These are phyloP conservation scores for Helarctos malayanus DNA, from an alignment of 2,797 vertebrate genomes.

Conservation along the genomic window DNA sequence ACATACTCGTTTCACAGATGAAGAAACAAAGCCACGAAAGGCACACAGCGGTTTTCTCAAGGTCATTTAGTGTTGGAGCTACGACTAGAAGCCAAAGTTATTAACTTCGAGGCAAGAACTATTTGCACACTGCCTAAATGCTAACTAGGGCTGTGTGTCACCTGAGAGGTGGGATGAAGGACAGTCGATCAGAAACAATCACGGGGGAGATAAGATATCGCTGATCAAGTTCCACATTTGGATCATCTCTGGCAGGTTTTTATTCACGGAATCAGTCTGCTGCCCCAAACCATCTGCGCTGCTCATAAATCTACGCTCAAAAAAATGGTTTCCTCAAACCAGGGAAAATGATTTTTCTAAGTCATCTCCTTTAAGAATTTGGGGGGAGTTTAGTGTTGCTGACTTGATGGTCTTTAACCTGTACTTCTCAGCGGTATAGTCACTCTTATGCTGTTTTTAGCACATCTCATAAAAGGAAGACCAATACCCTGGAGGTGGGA, in stretches of 20 bases:
- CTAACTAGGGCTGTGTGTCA: slow-evolving; percentile 4
- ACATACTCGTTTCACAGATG: slow-evolving; percentile 6
- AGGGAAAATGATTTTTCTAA: slow-evolving; percentile 72
- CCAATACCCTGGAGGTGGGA: not conserved
- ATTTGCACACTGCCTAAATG: not conserved
- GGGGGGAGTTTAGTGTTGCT: not conserved
- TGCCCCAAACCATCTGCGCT: slow-evolving; percentile 57
- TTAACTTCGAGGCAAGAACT: slow-evolving; percentile 10
- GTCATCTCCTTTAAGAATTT: slow-evolving; percentile 16
- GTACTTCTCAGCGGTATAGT: slow-evolving; percentile 57
- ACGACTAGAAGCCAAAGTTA: slow-evolving; percentile 30
- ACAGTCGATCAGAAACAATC: slow-evolving; percentile 47
- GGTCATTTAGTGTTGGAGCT: not conserved
- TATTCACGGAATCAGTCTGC: slow-evolving; percentile 54
- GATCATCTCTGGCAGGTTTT: slow-evolving; percentile 71
- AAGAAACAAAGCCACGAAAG: slow-evolving; percentile 48
- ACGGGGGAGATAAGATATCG: not conserved
- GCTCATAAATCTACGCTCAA: slow-evolving; percentile 66
- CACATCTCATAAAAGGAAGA: slow-evolving; percentile 50
- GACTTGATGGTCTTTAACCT: slow-evolving; percentile 38
- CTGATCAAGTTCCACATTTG: slow-evolving; percentile 50
- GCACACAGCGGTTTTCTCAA: slow-evolving; percentile 61
- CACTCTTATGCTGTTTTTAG: not conserved
- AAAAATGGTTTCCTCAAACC: slow-evolving; percentile 29
- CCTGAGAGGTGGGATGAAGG: not conserved